A percentile compares a stretch with the other conserved stretches of the same genome.
phyloP scores from a whole-genome alignment of 2,888 invertebrate species.

The Drosophila melanosoma region DNA sequence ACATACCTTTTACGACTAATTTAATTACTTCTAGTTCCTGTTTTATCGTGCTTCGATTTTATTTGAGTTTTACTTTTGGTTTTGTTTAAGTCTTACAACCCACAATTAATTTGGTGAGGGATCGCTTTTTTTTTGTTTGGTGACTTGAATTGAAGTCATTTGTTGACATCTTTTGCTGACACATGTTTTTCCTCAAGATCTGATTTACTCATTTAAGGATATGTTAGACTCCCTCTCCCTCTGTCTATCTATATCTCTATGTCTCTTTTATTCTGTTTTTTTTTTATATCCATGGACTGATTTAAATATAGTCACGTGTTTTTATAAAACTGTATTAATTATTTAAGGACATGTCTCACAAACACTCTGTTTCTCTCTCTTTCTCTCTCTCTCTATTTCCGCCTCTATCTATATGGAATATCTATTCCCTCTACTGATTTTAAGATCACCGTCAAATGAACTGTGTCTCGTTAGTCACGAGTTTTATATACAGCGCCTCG shows the following conservation, averaged over 20 bases:
- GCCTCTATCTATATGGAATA: not conserved
- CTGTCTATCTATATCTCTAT: not conserved
- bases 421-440: not conserved
- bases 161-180: not conserved
- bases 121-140: not conserved
- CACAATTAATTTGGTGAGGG: not conserved
- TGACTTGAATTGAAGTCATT: no score
- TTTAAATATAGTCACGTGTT: not conserved
- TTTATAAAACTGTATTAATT: not conserved
- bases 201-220: not conserved
- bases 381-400: not conserved
- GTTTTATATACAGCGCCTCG: conserved; percentile 46
- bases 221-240: not conserved
- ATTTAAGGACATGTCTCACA: not conserved
- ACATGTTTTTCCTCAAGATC: not conserved
- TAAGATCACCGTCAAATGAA: conserved; percentile 42
- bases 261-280: not conserved
- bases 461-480: conserved; percentile 71
- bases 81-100: not conserved
- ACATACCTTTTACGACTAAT: not conserved
- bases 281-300: not conserved
- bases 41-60: not conserved
- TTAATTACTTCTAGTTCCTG: not conserved
- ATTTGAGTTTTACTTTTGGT: not conserved
- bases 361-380: not conserved